These are phyloP conservation scores for Cryptotis parvus DNA, from an alignment of 2,113 vertebrate species.

Conservation along the genomic window DNA sequence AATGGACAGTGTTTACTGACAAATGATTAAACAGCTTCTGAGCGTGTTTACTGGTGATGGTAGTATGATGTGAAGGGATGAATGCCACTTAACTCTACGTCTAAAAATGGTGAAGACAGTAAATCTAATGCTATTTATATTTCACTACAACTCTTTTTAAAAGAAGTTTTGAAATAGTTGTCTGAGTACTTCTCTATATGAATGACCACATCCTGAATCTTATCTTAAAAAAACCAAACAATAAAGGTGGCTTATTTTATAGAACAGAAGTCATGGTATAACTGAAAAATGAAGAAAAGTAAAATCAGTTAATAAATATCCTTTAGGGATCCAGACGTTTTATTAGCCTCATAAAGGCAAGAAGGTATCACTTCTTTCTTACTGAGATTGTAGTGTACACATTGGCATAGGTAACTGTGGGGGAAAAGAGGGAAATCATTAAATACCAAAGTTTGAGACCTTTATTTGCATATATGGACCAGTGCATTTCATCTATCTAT, in stretches of 20 bases:
- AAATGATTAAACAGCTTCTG: background rate
- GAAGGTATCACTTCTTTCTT: background rate
- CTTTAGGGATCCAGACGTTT: background rate
- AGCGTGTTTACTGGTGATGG: background rate
- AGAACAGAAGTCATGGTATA: background rate
- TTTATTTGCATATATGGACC: too few relatives aligned
- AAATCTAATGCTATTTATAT: background rate
- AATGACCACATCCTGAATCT: background rate
- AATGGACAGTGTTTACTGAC: background rate
- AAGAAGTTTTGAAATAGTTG: background rate
- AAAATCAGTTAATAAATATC: background rate
- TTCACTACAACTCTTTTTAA: background rate
- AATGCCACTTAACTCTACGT: background rate
- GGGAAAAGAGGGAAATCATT: background rate
- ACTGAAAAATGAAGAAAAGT: background rate
- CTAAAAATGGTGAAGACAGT: background rate
- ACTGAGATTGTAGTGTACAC: background rate
- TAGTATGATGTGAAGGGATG: background rate
- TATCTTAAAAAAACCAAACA: background rate
- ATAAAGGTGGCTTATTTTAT: background rate
- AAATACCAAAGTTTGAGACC: background rate
- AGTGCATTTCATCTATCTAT: too few relatives aligned
- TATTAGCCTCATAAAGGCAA: slow-evolving; percentile 2
- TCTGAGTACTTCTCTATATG: slow-evolving; percentile 23
- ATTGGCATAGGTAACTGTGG: background rate